phyloP scores from a whole-genome alignment of 2,797 vertebrate genomes.

The Graptemys geographica region DNA sequence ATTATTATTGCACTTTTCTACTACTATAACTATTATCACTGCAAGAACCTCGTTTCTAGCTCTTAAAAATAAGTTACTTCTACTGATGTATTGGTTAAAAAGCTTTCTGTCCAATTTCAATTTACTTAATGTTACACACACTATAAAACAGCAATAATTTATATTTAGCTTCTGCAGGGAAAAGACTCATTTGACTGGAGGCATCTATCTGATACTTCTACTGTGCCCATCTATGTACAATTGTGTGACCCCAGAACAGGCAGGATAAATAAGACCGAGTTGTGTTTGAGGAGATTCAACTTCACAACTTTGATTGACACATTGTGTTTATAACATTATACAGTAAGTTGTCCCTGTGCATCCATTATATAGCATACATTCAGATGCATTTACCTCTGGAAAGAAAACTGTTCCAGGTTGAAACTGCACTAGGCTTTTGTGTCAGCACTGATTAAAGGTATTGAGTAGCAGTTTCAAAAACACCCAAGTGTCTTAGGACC shows the following conservation, averaged over 20 bases:
- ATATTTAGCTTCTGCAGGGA: neutral
- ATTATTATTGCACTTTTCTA: conserved; percentile 52
- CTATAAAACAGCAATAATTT: conserved; percentile 14
- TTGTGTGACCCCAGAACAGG: neutral
- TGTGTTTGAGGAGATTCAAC: neutral
- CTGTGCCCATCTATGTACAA: neutral
- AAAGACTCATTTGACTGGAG: rapidly evolving
- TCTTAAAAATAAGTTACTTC: conserved; percentile 55
- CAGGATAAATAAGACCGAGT: rapidly evolving
- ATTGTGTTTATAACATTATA: neutral
- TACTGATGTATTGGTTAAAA: conserved; percentile 60
- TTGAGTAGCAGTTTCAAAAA: neutral
- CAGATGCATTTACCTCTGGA: neutral
- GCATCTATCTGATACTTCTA: neutral
- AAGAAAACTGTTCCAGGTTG: neutral
- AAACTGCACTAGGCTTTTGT: neutral
- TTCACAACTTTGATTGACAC: neutral
- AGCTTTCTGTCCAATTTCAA: conserved; percentile 44
- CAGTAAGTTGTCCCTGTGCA: neutral
- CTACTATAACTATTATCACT: conserved; percentile 43
- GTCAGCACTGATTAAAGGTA: neutral
- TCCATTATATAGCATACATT: neutral
- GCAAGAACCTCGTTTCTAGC: conserved; percentile 48
- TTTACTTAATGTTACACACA: conserved; percentile 10
- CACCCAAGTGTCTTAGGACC: neutral